phyloP scores from a whole-genome alignment of 2,797 vertebrate species.

The Balearica regulorum region DNA sequence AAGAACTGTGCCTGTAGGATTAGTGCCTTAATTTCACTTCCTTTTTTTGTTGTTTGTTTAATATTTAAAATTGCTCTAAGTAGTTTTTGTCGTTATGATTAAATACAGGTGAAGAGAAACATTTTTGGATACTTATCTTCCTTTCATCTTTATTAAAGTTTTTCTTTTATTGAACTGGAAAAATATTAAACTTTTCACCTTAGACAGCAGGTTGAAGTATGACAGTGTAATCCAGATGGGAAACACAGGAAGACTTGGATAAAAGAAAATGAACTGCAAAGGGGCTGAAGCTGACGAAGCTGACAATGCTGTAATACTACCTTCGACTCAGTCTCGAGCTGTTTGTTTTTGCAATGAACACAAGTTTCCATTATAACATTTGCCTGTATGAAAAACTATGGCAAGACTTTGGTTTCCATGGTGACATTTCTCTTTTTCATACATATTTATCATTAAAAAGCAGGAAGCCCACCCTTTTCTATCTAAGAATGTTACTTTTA shows the following conservation, averaged over 20 bases:
- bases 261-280: conserved; percentile 49
- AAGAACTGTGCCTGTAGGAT: not conserved
- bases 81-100: conserved; percentile 56
- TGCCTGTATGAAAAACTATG: conserved; percentile 52
- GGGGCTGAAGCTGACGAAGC: not conserved
- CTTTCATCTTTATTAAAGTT: conserved; percentile 63
- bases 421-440: conserved; percentile 63
- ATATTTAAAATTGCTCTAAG: conserved; percentile 50
- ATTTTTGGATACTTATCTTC: conserved; percentile 38
- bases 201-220: conserved; percentile 38
- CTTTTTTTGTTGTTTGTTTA: conserved; percentile 33
- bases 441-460: conserved; percentile 71
- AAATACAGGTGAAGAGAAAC: conserved; percentile 44
- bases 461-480: conserved; percentile 55
- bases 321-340: not conserved
- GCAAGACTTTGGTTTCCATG: conserved; percentile 67
- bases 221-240: conserved; percentile 36
- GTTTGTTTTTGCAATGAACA: conserved; percentile 63
- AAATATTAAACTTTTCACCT: conserved; percentile 58
- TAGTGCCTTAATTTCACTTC: not conserved
- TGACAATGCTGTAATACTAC: conserved; percentile 1
- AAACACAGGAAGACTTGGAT: conserved; percentile 12
- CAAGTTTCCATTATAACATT: conserved; percentile 60
- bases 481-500: conserved; percentile 65
- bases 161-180: conserved; percentile 35